Evolutionary conservation across 2,888 invertebrate species (phyloP).

Genomic region (Embidobia sp.): DNA sequence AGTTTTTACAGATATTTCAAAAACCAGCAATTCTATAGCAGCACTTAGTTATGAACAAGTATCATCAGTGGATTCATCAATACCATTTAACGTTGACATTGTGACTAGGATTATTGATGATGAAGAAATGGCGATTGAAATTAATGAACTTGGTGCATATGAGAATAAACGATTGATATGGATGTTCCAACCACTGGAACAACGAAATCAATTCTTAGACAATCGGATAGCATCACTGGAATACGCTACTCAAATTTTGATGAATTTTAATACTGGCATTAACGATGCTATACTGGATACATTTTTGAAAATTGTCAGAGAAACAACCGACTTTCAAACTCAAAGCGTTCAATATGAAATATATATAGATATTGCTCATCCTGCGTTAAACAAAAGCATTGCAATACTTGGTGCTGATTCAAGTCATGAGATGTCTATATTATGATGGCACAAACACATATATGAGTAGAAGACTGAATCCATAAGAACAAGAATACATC

Average conservation of each 20-base stretch:
- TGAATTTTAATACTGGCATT: background rate
- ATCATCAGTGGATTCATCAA: too few relatives aligned
- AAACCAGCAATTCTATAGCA: too few relatives aligned
- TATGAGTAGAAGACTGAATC: background rate
- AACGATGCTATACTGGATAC: constrained; percentile 8
- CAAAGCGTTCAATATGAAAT: constrained; percentile 2
- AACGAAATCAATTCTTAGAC: background rate
- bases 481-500: background rate
- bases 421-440: background rate
- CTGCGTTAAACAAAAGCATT: background rate
- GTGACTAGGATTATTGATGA: too few relatives aligned
- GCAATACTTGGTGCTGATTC: background rate
- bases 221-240: background rate
- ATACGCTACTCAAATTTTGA: background rate
- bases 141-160: too few relatives aligned
- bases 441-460: background rate
- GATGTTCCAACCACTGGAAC: too few relatives aligned
- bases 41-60: too few relatives aligned
- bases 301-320: constrained; percentile 1
- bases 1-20: too few relatives aligned
- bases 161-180: too few relatives aligned
- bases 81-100: too few relatives aligned
- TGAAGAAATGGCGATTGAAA: too few relatives aligned
- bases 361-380: background rate
- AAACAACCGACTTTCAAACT: background rate